These are phyloP conservation scores for Dichetophora obliterata DNA, from an alignment of 2,888 invertebrate species.

Conservation along the genomic window DNA sequence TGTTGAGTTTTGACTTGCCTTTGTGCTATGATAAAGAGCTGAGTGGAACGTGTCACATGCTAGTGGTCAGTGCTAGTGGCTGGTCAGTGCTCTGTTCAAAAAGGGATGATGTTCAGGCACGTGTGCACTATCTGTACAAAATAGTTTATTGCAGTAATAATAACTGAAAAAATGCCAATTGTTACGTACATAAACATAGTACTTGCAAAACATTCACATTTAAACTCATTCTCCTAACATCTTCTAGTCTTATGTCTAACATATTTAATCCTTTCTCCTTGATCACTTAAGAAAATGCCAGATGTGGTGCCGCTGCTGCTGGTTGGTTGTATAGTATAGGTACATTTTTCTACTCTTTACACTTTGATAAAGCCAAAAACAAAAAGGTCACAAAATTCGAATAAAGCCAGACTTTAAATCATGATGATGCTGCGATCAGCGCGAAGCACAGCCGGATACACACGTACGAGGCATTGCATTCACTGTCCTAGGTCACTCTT, in stretches of 20 bases:
- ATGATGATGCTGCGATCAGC: constrained; percentile 11
- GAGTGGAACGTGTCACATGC: constrained; percentile 54
- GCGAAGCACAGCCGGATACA: not conserved
- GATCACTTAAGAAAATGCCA: constrained; percentile 29
- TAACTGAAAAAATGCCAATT: not conserved
- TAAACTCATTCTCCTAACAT: no score
- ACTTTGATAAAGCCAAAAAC: not conserved
- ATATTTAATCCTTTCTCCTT: constrained; percentile 34
- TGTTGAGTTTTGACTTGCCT: constrained; percentile 24
- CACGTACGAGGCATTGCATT: constrained; percentile 8
- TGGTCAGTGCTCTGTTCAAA: constrained; percentile 49
- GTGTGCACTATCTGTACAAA: not conserved
- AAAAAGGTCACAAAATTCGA: not conserved
- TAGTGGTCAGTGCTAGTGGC: constrained; percentile 49
- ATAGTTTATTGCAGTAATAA: not conserved
- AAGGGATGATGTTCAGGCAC: not conserved
- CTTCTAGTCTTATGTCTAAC: not conserved
- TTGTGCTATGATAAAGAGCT: constrained; percentile 1
- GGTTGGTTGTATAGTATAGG: not conserved
- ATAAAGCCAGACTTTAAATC: not conserved
- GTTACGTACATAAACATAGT: no score
- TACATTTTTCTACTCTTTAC: not conserved
- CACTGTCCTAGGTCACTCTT: constrained; percentile 13
- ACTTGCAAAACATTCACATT: no score
- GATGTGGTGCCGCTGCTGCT: constrained; percentile 6